Conservation (phyloP, 2,797 vertebrate genomes). For the Coreius guichenoti region DNA sequence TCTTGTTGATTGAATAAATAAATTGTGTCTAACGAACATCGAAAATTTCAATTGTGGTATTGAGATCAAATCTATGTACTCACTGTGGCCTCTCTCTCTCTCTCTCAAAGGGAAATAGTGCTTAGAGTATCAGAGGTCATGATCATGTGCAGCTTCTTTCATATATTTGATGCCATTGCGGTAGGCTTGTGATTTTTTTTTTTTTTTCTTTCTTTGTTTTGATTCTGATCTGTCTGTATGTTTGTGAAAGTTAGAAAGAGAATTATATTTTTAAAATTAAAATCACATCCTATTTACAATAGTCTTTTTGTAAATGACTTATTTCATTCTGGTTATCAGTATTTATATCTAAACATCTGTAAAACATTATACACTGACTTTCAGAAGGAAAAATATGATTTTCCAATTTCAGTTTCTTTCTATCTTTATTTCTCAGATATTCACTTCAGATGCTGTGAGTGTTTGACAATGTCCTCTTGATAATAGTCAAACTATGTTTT, state of each 20-base stretch:
- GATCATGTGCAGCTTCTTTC: constrained; percentile 77
- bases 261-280: no score
- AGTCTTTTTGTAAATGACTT: neutral
- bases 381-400: neutral
- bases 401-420: neutral
- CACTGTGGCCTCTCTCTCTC: neutral
- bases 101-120: constrained; percentile 77
- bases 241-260: neutral
- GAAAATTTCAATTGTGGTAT: no score
- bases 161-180: constrained; percentile 79
- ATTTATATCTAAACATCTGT: neutral
- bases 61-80: no score
- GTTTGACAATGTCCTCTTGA: neutral
- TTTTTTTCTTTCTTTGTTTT: no score
- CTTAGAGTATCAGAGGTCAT: constrained; percentile 79
- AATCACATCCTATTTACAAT: no score
- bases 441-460: neutral
- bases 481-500: neutral
- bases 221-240: neutral
- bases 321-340: neutral
- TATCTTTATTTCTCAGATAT: neutral
- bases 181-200: constrained; percentile 74
- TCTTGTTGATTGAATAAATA: no score
- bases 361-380: neutral
- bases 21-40: neutral